These are phyloP conservation scores for Macrobrachium rosenbergii DNA, from an alignment of 1,140 invertebrate species.

Conservation along the genomic window DNA sequence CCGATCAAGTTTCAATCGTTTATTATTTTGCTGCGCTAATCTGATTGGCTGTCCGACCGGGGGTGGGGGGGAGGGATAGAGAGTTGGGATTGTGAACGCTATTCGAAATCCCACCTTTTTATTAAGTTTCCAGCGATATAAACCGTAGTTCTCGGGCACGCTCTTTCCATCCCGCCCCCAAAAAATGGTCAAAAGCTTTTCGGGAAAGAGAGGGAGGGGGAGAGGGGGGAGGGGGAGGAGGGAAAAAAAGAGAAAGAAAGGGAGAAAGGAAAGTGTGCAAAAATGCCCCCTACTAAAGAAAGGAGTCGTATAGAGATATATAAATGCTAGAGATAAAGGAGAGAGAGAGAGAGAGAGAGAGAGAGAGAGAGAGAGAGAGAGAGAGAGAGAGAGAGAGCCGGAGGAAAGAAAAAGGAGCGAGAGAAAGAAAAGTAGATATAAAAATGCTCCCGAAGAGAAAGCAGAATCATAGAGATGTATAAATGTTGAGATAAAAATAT, in stretches of 20 bases:
- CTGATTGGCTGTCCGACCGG: constrained; percentile 52
- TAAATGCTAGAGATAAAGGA: background rate
- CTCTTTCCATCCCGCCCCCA: no score
- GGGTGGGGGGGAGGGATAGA: constrained; percentile 20
- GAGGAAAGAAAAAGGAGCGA: no score
- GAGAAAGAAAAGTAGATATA: background rate
- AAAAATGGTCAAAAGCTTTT: background rate
- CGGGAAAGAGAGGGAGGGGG: background rate
- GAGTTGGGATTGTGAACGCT: constrained; percentile 10
- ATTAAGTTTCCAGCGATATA: background rate
- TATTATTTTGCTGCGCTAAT: constrained; percentile 63
- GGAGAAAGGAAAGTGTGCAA: no score
- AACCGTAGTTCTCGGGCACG: no score
- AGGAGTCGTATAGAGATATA: constrained; percentile 5
- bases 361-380: constrained; percentile 5
- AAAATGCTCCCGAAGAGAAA: background rate
- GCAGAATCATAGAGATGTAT: background rate
- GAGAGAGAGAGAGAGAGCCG: constrained; percentile 16
- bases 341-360: constrained; percentile 3
- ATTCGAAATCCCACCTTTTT: constrained; percentile 2
- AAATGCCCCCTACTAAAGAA: background rate
- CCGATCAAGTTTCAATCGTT: constrained; percentile 64
- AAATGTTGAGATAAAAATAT: background rate
- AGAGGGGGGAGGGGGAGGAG: no score
- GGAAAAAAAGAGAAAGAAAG: no score